phyloP scores from a whole-genome alignment of 1,140 invertebrate species.

The Apocrypta bakeri region DNA sequence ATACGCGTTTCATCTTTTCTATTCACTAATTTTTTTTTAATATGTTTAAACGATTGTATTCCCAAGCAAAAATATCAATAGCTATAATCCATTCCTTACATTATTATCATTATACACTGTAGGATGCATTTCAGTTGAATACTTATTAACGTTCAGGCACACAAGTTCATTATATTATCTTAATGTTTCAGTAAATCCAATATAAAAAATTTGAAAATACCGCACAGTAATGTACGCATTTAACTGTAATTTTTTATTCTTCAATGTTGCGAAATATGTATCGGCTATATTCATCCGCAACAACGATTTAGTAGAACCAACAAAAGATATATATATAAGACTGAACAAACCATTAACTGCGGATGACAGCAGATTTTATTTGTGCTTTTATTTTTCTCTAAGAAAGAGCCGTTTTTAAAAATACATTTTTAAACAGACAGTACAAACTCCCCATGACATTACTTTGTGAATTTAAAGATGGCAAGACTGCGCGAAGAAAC shows the following conservation, averaged over 20 bases:
- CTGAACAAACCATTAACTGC: constrained; percentile 56
- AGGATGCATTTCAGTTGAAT: no score
- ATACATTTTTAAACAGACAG: constrained; percentile 56
- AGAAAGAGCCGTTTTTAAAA: not conserved
- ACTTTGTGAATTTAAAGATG: constrained; percentile 44
- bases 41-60: no score
- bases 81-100: no score
- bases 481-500: constrained; percentile 17
- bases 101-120: no score
- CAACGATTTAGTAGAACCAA: constrained; percentile 17
- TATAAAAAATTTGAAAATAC: constrained; percentile 16
- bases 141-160: no score
- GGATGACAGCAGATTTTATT: constrained; percentile 26
- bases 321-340: constrained; percentile 47
- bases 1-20: constrained; percentile 29
- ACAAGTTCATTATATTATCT: no score
- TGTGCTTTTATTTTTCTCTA: constrained; percentile 2
- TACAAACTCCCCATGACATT: constrained; percentile 63
- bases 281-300: constrained; percentile 3
- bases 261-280: constrained; percentile 1
- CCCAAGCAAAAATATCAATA: no score
- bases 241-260: not conserved
- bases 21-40: not conserved
- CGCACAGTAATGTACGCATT: not conserved
- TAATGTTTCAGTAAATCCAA: no score